Conservation (phyloP, 2,888 invertebrate genomes). For the Drosophila acutilabella region DNA sequence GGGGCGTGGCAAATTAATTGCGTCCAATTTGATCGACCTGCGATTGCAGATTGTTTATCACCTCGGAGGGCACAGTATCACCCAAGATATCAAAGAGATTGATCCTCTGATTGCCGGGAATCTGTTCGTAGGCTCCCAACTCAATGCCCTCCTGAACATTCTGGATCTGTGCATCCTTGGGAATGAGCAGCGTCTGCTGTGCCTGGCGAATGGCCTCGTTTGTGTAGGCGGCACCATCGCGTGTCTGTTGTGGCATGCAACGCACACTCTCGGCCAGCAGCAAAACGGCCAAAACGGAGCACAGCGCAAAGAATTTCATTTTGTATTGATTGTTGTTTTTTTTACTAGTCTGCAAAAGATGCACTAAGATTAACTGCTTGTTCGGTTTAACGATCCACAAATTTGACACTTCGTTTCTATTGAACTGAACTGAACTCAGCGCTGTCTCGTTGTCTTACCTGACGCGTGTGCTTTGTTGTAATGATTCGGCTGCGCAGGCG, state of each 20-base stretch:
- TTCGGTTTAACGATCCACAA: conserved; percentile 1
- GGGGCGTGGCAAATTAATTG: conserved; percentile 83
- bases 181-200: conserved; percentile 93
- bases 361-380: conserved; percentile 14
- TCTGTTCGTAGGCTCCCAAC: conserved; percentile 93
- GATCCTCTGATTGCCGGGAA: conserved; percentile 93
- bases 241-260: conserved; percentile 88
- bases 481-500: conserved; percentile 76
- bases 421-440: no score
- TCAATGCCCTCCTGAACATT: conserved; percentile 95
- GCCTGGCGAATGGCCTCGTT: conserved; percentile 95
- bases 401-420: conserved; percentile 1
- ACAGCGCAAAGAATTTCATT: conserved; percentile 72
- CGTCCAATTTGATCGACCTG: conserved; percentile 94
- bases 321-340: conserved; percentile 4
- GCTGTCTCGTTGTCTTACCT: conserved; percentile 73
- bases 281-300: conserved; percentile 70
- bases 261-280: conserved; percentile 56
- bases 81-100: conserved; percentile 94
- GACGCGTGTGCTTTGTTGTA: conserved; percentile 74
- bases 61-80: conserved; percentile 94
- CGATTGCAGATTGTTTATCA: conserved; percentile 93
- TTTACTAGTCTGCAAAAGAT: conserved; percentile 39
- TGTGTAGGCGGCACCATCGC: conserved; percentile 93
- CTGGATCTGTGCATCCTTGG: conserved; percentile 94